Base-by-base conservation (phyloP, 2,797 vertebrate genomes). In the Centroberyx gerrardi region DNA sequence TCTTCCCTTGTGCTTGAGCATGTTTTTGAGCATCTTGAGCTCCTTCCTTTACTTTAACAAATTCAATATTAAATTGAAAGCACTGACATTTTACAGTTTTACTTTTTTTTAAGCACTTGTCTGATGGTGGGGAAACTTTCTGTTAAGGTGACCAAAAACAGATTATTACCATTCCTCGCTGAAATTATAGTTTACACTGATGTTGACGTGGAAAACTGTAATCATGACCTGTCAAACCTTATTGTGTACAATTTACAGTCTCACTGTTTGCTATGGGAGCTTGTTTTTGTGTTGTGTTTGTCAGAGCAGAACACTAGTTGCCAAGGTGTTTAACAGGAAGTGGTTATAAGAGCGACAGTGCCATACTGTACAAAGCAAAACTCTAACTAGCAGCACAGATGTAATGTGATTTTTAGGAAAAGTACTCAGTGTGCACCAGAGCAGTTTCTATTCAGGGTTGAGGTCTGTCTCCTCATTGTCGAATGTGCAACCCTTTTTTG, bases 301-400 rank as follows among this genome's bases (percentile, higher is more conserved):
- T 76, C 55, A 72, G 38, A 78, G 66, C 64, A 58, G 55, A 63
- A 5, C 29, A 74, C 46, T 71, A 7, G 55, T 81, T 66, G 81
- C 44, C 73, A 69, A 73, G 48, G 59, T 79, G 62, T 58, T 52
- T 27, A 74, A 87, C 83, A 92, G 93, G 92, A 94, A 85, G 92
- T 92, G 92, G 91, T 84, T 74, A 33, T 38, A 33, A 82, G 62
- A 71, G 76, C 68, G 84, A 72, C 81, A 83, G 72, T 33, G 29
- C 10, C 51, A 44, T 27, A 54, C 27, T 48, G 66, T 42, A 68
- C 48, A 68, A 69, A 66, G 74, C 74, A 78, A 38, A 78, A 56
- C 51, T 67, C 14, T 18, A 44, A 56, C 40, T 3, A 44, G 2
- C 42, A 14, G 3, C 13, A 13, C 12, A 13, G 3, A 4, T 44